These are phyloP conservation scores for Aldrovandia affinis DNA, from an alignment of 2,797 vertebrate genomes.

Conservation along the genomic window DNA sequence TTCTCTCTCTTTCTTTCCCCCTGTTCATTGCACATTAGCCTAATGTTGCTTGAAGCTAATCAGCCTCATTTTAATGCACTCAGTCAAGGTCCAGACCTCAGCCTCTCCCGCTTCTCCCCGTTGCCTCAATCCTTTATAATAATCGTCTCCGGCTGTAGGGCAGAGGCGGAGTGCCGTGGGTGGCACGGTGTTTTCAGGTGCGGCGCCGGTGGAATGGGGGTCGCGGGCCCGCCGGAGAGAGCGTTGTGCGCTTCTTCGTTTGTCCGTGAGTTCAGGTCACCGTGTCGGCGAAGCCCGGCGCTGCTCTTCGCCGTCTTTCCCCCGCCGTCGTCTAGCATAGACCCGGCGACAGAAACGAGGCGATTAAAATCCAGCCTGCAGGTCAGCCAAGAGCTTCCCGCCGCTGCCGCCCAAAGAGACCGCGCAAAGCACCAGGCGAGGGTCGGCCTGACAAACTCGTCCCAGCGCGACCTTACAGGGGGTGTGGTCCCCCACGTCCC, in stretches of 20 bases:
- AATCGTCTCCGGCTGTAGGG: background rate
- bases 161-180: background rate
- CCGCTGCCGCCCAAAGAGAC: constrained; percentile 8
- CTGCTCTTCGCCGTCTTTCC: constrained; percentile 13
- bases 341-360: constrained; percentile 26
- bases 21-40: background rate
- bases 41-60: constrained; percentile 20
- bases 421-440: background rate
- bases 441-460: background rate
- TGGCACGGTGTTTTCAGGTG: too few relatives aligned
- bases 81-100: background rate
- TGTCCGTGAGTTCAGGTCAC: constrained; percentile 31
- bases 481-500: background rate
- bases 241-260: constrained; percentile 19
- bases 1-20: too few relatives aligned
- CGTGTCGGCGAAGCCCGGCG: background rate
- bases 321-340: constrained; percentile 24
- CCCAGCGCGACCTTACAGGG: too few relatives aligned
- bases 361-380: constrained; percentile 54
- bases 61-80: constrained; percentile 8
- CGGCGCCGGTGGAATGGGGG: constrained; percentile 8
- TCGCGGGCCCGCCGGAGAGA: background rate
- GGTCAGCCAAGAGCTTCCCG: constrained; percentile 48
- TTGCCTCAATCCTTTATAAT: background rate
- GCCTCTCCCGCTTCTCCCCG: background rate